Percentiles rank a stretch among this genome's conserved stretches.
These are phyloP conservation scores for Peromyscus aztecus DNA, from an alignment of 2,797 vertebrate species.

Conservation along the genomic window DNA sequence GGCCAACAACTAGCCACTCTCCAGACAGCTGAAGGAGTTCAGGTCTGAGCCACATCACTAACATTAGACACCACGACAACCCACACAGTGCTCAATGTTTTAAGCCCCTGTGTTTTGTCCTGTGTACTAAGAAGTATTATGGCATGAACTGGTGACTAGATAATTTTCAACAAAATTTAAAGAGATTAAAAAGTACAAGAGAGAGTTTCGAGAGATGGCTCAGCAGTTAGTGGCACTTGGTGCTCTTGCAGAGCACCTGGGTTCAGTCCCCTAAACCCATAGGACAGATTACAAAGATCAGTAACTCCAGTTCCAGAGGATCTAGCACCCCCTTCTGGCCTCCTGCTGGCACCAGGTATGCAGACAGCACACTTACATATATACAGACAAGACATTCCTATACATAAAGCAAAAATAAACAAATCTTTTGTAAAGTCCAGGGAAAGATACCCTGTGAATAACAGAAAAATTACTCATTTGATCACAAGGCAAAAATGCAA, in stretches of 20 bases:
- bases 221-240: no score
- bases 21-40: background rate
- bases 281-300: background rate
- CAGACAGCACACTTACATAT: background rate
- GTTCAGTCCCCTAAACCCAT: background rate
- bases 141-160: background rate
- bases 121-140: background rate
- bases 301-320: background rate
- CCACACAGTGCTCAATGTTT: background rate
- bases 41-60: background rate
- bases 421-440: background rate
- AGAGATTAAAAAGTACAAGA: background rate
- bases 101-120: background rate
- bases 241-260: background rate
- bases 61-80: background rate
- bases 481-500: background rate
- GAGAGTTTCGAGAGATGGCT: background rate
- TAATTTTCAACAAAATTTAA: conserved; percentile 24
- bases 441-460: conserved; percentile 19
- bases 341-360: background rate
- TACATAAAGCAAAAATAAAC: background rate
- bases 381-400: background rate
- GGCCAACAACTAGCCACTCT: background rate
- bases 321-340: background rate
- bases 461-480: conserved; percentile 30